Evolutionary conservation across 2,888 invertebrate genomes (phyloP), one percentile per base, ranked within the genome.

Genomic region (Cataglyphis albicans): DNA sequence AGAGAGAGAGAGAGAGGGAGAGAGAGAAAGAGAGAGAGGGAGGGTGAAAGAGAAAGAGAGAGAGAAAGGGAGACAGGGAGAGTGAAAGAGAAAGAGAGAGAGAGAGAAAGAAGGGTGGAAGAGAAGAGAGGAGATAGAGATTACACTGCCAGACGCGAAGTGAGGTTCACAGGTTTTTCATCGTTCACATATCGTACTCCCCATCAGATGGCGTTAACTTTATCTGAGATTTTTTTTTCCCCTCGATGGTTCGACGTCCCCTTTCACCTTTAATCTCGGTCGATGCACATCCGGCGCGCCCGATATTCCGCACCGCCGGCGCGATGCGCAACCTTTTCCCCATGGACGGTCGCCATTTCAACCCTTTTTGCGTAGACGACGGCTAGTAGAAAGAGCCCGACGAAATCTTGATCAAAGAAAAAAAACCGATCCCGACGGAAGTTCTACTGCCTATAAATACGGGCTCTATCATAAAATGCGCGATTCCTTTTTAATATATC

Each of bases 201-300:
- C 70, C 70, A 80, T 80, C 78, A 59, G 78, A 32, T 70, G 59
- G 70, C 70, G 59, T 80, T 80, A 80, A 70, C 78, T 80, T 80
- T 80, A 80, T 70, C 78, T 80, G 70, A 80, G 78, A 70, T 59
- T 80, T 80, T 80, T 75, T 32, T 78, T 15, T 48, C 48, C 44
- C 44, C 65, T 29, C 44, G 78, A 59, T 70, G 44, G 70, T 80
- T 80, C 70, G 78, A 80, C 44, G 35, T 80, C 70, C 78, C 78
- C 70, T 80, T 80, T 80, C 78, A 80, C 70, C 78, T 80, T 80
- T 80, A 80, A 80, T 80, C 78, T 80, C 78, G 78, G 70, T 80
- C 78, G 78, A 25, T 80, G 78, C 78, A 80, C 78, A 80, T 80
- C 78, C 78, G 70, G 78, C 70, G 70, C 78, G 44, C 18, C 78